Percentiles rank a stretch among this genome's conserved stretches.
These are phyloP conservation scores for Eristalis arbustorum DNA, from an alignment of 2,888 invertebrate species.

Conservation along the genomic window DNA sequence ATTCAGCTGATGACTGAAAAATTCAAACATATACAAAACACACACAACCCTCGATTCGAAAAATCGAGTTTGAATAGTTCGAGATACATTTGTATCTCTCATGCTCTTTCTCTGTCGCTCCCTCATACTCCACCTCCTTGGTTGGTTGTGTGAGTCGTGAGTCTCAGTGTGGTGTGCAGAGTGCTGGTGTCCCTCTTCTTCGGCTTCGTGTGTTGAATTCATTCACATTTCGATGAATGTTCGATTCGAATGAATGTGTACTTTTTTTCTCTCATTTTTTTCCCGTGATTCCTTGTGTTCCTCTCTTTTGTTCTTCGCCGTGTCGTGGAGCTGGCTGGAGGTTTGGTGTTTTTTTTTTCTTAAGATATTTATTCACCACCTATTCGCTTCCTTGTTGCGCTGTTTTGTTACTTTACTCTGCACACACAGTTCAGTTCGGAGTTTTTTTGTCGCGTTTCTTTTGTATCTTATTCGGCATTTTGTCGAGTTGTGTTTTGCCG, in stretches of 20 bases:
- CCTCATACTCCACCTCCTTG: slow-evolving; percentile 69
- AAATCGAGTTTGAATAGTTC: slow-evolving; percentile 71
- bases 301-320: neutral
- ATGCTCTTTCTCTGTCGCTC: slow-evolving; percentile 69
- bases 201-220: slow-evolving; percentile 53
- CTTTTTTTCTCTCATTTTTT: slow-evolving; percentile 10
- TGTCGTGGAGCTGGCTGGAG: neutral
- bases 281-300: neutral
- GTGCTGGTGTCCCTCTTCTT: neutral
- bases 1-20: slow-evolving; percentile 81
- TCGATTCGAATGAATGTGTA: slow-evolving; percentile 65
- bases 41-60: slow-evolving; percentile 77
- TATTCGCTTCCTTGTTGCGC: slow-evolving; percentile 66
- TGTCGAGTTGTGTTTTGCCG: slow-evolving; percentile 46
- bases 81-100: slow-evolving; percentile 68
- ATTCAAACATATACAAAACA: slow-evolving; percentile 79
- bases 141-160: slow-evolving; percentile 50
- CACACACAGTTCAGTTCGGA: slow-evolving; percentile 32
- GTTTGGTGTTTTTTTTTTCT: slow-evolving; percentile 5
- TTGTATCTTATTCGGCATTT: slow-evolving; percentile 52
- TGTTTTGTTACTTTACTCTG: slow-evolving; percentile 54
- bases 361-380: slow-evolving; percentile 57
- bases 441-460: slow-evolving; percentile 46
- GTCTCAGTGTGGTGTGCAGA: neutral
- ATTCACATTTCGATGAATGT: slow-evolving; percentile 70